phyloP scores from a whole-genome alignment of 2,113 vertebrate species.

The Takifugu flavidus region DNA sequence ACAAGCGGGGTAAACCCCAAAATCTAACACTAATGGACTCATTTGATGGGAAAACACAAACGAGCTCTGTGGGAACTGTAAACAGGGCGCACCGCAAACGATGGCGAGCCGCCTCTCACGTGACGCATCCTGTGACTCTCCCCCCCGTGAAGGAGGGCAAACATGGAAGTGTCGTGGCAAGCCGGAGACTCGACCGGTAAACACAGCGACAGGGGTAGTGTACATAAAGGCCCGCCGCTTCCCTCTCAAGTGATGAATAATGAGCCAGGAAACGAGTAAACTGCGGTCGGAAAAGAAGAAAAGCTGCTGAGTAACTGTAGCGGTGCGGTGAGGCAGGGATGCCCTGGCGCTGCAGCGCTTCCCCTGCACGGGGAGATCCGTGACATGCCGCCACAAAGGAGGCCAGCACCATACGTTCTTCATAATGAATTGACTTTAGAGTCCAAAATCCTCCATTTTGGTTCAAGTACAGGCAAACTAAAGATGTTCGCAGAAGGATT shows the following conservation, averaged over 20 bases:
- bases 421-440: background rate
- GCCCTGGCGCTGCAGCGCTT: conserved; percentile 46
- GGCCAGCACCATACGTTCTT: background rate
- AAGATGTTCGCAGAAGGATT: background rate
- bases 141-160: conserved; percentile 41
- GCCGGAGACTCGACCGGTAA: conserved; percentile 65
- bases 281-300: conserved; percentile 72
- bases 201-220: conserved; percentile 53
- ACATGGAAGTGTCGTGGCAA: conserved; percentile 50
- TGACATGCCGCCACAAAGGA: conserved; percentile 44
- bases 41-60: conserved; percentile 49
- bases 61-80: conserved; percentile 55
- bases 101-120: conserved; percentile 47
- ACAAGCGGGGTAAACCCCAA: conserved; percentile 16
- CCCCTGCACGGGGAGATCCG: conserved; percentile 36
- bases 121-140: conserved; percentile 50
- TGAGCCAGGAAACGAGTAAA: conserved; percentile 63
- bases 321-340: conserved; percentile 49
- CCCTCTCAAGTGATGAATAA: conserved; percentile 66
- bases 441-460: too few species aligned
- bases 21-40: conserved; percentile 34
- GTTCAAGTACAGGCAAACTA: too few species aligned
- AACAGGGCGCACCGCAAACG: conserved; percentile 52
- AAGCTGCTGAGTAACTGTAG: conserved; percentile 70
- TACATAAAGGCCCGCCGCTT: conserved; percentile 45